These are phyloP conservation scores for Cremastinae sp. DNA, from an alignment of 2,888 invertebrate species.

Conservation along the genomic window DNA sequence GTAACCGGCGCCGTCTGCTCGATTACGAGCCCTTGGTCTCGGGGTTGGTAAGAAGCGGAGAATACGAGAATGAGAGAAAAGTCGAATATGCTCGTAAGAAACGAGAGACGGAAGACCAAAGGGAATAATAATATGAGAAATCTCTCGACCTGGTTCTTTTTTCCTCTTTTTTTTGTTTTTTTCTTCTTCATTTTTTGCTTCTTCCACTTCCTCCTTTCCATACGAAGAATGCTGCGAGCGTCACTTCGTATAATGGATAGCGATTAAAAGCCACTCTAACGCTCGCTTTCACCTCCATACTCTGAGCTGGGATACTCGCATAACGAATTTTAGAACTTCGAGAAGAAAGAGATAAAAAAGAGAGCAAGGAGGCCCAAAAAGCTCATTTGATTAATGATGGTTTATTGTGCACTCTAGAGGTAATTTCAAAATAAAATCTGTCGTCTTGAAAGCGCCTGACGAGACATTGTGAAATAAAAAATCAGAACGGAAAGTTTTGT, in stretches of 20 bases:
- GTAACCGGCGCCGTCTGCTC: slow-evolving; percentile 61
- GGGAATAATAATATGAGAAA: slow-evolving; percentile 44
- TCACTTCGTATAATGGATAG: slow-evolving; percentile 10
- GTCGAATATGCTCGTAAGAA: slow-evolving; percentile 11
- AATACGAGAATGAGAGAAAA: slow-evolving; percentile 19
- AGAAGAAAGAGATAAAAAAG: neutral
- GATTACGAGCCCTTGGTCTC: slow-evolving; percentile 43
- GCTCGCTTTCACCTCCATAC: neutral
- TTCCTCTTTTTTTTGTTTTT: neutral
- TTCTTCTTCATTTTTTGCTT: no score
- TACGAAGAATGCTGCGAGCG: slow-evolving; percentile 21
- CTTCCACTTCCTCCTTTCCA: neutral
- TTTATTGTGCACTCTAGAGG: no score
- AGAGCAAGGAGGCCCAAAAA: neutral
- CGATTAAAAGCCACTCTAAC: slow-evolving; percentile 10
- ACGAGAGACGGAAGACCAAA: slow-evolving; percentile 38
- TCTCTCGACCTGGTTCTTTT: slow-evolving; percentile 59
- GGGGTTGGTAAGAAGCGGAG: slow-evolving; percentile 16
- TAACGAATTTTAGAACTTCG: neutral
- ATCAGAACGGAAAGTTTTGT: no score
- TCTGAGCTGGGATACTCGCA: neutral
- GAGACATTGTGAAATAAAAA: no score
- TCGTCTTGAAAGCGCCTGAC: no score
- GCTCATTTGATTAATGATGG: no score
- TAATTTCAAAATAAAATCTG: no score